Evolutionary conservation across 2,113 vertebrate genomes (phyloP), one percentile per base, ranked within the genome.

Genomic region (Clarias magur): DNA sequence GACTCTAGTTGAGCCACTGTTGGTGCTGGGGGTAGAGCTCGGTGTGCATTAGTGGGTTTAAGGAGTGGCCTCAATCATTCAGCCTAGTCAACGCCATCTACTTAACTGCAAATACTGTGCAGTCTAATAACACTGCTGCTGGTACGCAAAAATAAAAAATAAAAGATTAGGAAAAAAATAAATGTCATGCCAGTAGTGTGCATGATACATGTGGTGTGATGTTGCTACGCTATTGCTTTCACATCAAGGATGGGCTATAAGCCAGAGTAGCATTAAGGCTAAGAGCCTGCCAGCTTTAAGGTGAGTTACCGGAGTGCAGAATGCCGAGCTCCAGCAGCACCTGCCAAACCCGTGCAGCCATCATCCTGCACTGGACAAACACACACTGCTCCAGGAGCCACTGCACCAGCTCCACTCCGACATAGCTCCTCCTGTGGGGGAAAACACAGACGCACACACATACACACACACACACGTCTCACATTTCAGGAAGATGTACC

Each of bases 271-370:
- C 21, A 16, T 63, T 63, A 63, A 42, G 25, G 62, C 38, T 27
- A 82, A 13, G 34, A 27, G 81, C 3, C 1, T 67, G 5, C 11
- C 67, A 68, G 65, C 23, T 10, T 56, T 34, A 21, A n/a, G 56
- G 27, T 4, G 25, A 85, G 67, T 94, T 90, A 99, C 98, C 98
- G 93, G 98, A 97, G 89, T 97, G 94, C 88, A 99, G 95, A 90
- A 99, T 97, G 84, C 98, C 97, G 92, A 99, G 97, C 89, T 99
- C 97, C 95, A 99, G 93, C 53, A 99, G 96, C 72, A 98, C 96
- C 94, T 99, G 98, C 98, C 98, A 99, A 90, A 99, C 96, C 4
- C 97, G 96, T 57, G 80, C 94, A 57, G 97, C 97, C 85, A 96
- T 96, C 80, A 96, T 95, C 94, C 98, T 95, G 93, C 96, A 96